A percentile compares a stretch with the other conserved stretches of the same genome.
phyloP scores from a whole-genome alignment of 2,797 vertebrate species.

The Amblyraja radiata region DNA sequence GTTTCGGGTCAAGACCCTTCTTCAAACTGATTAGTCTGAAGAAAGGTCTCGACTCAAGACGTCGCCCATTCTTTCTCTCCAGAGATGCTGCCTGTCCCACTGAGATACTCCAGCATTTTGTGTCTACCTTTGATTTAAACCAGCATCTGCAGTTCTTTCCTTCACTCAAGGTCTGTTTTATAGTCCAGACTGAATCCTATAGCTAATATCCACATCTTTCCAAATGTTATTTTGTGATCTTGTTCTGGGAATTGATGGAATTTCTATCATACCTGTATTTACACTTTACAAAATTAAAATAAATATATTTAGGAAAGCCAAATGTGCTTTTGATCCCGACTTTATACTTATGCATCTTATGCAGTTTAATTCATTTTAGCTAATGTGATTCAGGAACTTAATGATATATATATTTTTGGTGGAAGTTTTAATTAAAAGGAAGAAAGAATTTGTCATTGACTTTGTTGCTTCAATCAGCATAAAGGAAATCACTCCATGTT shows the following conservation, averaged over 20 bases:
- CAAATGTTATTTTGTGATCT: background rate
- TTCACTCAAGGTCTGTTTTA: background rate
- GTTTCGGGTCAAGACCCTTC: no score
- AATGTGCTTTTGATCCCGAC: background rate
- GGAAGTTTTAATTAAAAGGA: no score
- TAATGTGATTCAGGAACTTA: background rate
- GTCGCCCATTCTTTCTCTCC: no score
- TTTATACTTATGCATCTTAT: background rate
- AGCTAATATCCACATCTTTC: background rate
- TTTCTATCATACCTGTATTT: background rate
- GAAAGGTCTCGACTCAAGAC: no score
- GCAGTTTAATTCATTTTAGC: background rate
- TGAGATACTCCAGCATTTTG: no score
- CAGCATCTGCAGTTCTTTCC: no score
- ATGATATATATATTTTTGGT: background rate
- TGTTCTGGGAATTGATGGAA: background rate
- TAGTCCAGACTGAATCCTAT: background rate
- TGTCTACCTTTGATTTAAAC: no score
- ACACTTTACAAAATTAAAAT: background rate
- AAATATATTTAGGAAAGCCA: background rate
- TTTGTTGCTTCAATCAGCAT: background rate
- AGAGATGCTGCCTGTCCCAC: no score
- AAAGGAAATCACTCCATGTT: background rate
- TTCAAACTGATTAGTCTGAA: no score
- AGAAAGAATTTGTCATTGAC: background rate